Evolutionary conservation across 1,140 invertebrate species (phyloP).

Genomic region (Amphibalanus amphitrite): DNA sequence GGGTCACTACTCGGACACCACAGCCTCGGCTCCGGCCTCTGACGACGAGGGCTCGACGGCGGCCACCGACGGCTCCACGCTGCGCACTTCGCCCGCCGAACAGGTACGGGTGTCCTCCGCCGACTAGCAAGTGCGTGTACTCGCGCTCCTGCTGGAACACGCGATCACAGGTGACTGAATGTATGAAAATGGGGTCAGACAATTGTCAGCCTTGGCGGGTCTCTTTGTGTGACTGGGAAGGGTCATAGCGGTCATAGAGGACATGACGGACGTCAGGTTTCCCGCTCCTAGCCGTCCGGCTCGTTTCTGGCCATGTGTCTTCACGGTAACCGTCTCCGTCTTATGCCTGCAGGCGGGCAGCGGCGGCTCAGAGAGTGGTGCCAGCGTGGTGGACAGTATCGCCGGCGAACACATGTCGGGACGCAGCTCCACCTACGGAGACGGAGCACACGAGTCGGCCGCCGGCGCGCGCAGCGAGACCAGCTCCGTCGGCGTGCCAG

Average conservation of each 20-base stretch:
- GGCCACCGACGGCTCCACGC: slow-evolving; percentile 65
- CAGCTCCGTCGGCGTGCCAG: slow-evolving; percentile 34
- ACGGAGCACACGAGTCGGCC: slow-evolving; percentile 36
- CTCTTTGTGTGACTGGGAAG: too few relatives aligned
- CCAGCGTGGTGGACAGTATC: slow-evolving; percentile 75
- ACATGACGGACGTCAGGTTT: too few relatives aligned
- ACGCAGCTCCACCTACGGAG: slow-evolving; percentile 71
- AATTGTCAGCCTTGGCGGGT: too few relatives aligned
- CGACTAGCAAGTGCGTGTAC: too few relatives aligned
- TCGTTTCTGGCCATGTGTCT: too few relatives aligned
- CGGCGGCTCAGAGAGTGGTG: slow-evolving; percentile 58
- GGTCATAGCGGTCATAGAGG: too few relatives aligned
- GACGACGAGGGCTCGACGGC: slow-evolving; percentile 90
- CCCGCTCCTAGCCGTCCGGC: too few relatives aligned
- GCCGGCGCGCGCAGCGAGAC: slow-evolving; percentile 33
- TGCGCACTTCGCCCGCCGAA: slow-evolving; percentile 74
- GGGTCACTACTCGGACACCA: slow-evolving; percentile 55
- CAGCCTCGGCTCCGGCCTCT: slow-evolving; percentile 62
- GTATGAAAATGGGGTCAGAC: too few relatives aligned
- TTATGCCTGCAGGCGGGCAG: slow-evolving; percentile 32
- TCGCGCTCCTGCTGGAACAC: too few relatives aligned
- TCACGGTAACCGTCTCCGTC: too few relatives aligned
- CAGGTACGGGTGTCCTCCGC: slow-evolving; percentile 30
- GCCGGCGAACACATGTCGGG: slow-evolving; percentile 72
- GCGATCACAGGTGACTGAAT: too few relatives aligned